Evolutionary conservation across 2,797 vertebrate species (phyloP).

Genomic region (Pangasius sanitwongsei): DNA sequence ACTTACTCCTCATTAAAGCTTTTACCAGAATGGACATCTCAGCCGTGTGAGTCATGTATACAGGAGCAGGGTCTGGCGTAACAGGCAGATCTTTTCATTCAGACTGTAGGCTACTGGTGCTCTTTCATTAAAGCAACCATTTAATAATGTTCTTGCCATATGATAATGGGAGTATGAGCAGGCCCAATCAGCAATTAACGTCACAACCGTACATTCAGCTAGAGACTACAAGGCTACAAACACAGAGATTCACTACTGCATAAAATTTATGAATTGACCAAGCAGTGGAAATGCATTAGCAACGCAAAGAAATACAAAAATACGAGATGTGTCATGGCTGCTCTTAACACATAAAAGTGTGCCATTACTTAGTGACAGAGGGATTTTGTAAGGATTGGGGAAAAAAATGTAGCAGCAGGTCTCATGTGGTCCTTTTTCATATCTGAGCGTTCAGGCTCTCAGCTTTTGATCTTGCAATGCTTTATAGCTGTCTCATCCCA

Average conservation of each 20-base stretch:
- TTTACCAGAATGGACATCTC: neutral
- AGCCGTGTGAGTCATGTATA: neutral
- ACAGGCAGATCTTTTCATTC: neutral
- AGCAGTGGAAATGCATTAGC: neutral
- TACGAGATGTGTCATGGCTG: neutral
- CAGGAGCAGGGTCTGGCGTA: neutral
- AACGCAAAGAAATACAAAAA: neutral
- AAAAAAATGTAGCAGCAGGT: neutral
- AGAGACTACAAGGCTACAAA: neutral
- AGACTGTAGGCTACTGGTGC: neutral
- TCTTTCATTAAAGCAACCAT: neutral
- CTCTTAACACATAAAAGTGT: neutral
- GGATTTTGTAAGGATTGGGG: neutral
- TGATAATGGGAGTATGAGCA: neutral
- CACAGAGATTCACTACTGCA: neutral
- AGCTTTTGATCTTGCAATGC: constrained; percentile 2
- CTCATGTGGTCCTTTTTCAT: neutral
- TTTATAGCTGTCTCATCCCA: neutral
- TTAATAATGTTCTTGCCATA: neutral
- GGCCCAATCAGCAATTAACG: neutral
- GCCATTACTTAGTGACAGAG: neutral
- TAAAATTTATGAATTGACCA: neutral
- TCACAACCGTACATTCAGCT: neutral
- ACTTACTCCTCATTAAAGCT: neutral
- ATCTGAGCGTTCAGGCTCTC: neutral